Evolutionary conservation across 92 coral and sea anemone species (phyloP), one percentile per base, ranked within the genome.

Genomic region (Hydrozoanthus gracilis): DNA sequence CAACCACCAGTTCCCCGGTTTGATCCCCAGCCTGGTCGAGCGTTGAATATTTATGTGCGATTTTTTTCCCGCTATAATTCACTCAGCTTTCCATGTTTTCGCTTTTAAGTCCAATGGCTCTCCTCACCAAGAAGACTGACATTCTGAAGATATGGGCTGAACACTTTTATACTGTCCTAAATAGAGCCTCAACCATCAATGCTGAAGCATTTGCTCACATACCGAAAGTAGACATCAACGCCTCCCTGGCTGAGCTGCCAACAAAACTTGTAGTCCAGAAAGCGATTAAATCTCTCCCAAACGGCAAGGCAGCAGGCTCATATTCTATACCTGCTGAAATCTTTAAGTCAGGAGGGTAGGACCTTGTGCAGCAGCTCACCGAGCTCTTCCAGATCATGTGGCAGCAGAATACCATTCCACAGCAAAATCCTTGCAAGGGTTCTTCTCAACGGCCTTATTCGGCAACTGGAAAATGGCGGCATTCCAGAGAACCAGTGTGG

Each of bases 401-500:
- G 79, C 52, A 86, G 17, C 71, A 75, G 82, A 18, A 74, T 44
- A n/a, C 49, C 17, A 55, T 75, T 52, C 85, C 50, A 8, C 73
- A 68, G 44, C 47, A 68, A 68, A 73, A 66, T 87, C 17, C 60
- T 82, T 20, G 90, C 93, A 10, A 15, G 86, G 4, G 85, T 83
- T 18, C 79, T 90, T 27, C 87, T 87, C n/a, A 87, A 80, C 47
- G 79, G 90, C 15, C 79, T 86, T 16, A n/a, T 18, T 14, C 44
- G 27, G 5, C 83, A 72, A 71, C 79, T 86, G 45, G 90, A 72
- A 54, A 35, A 72, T 15, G 64, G 78, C 66, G 56, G 73, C 73
- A 78, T 86, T 35, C 87, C 90, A 10, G 90, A 90, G 68, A 58
- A 83, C 45, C 88, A 73, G 61, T 82, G 90, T 65, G 92, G 88